Evolutionary conservation across 2,113 vertebrate genomes (phyloP).

Genomic region (Plectropomus leopardus): DNA sequence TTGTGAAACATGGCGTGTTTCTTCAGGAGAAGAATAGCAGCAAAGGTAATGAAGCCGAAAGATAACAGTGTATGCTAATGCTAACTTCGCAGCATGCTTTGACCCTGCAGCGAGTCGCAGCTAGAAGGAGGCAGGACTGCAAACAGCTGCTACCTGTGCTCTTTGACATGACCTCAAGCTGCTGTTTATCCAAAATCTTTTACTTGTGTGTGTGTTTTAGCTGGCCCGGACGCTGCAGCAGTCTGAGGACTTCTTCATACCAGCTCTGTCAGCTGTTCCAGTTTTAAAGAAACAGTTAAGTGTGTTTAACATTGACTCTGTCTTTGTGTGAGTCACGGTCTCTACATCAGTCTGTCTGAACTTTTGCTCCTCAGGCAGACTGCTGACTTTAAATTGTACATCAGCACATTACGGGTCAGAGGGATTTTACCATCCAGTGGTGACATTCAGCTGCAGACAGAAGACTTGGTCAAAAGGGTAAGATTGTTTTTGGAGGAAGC

Average conservation of each 20-base stretch:
- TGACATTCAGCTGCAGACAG: conserved; percentile 84
- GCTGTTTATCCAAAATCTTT: neutral
- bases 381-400: conserved; percentile 88
- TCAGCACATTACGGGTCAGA: conserved; percentile 81
- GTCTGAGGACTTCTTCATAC: conserved; percentile 88
- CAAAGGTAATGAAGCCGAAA: conserved; percentile 84
- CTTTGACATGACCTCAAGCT: accelerated
- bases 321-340: neutral
- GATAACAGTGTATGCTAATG: neutral
- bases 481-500: neutral
- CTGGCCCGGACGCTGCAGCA: conserved; percentile 88
- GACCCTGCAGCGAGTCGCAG: conserved; percentile 28
- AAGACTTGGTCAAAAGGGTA: conserved; percentile 88
- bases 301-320: conserved; percentile 11
- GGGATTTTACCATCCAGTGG: conserved; percentile 64
- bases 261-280: conserved; percentile 89
- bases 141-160: neutral
- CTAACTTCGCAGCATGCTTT: conserved; percentile 10
- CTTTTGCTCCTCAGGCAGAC: conserved; percentile 77
- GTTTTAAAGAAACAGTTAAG: conserved; percentile 93
- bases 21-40: conserved; percentile 89
- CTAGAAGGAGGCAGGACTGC: neutral
- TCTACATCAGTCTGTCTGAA: neutral
- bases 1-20: conserved; percentile 86
- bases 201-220: conserved; percentile 72